phyloP scores from a whole-genome alignment of 1,140 invertebrate species.

The Prorops nasuta region DNA sequence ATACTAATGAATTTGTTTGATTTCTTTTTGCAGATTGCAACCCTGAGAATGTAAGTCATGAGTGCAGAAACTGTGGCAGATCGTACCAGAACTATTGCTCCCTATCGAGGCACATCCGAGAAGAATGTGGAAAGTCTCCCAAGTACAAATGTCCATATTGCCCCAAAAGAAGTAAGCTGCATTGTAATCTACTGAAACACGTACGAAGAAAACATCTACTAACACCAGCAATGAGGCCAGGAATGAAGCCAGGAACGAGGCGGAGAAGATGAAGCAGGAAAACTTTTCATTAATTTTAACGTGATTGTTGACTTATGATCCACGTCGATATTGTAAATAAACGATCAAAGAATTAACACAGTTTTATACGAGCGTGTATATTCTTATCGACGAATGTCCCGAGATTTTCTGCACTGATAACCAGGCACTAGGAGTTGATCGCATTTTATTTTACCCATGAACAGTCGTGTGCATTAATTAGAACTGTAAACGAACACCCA shows the following conservation, averaged over 20 bases:
- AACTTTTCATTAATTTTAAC: neutral
- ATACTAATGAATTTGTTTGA: too few relatives aligned
- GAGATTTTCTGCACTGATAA: too few relatives aligned
- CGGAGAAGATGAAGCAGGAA: neutral
- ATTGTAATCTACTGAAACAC: conserved; percentile 48
- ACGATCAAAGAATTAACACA: conserved; percentile 10
- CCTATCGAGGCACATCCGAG: conserved; percentile 51
- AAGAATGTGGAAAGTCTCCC: conserved; percentile 55
- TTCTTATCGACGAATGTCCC: too few relatives aligned
- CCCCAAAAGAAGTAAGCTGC: conserved; percentile 42
- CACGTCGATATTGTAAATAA: conserved; percentile 20
- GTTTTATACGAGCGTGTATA: too few relatives aligned
- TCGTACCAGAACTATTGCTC: conserved; percentile 51
- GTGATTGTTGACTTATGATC: neutral
- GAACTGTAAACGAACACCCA: too few relatives aligned
- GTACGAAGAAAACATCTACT: conserved; percentile 39
- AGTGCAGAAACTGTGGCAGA: conserved; percentile 52
- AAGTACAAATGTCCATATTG: conserved; percentile 56
- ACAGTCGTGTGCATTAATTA: too few relatives aligned
- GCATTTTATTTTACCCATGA: too few relatives aligned
- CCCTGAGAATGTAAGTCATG: conserved; percentile 13
- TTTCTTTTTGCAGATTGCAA: conserved; percentile 28
- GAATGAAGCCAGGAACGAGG: neutral
- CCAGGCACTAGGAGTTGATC: too few relatives aligned
- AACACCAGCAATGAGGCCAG: neutral